Conservation (phyloP, 2,888 invertebrate species). For the Machimus atricapillus region DNA sequence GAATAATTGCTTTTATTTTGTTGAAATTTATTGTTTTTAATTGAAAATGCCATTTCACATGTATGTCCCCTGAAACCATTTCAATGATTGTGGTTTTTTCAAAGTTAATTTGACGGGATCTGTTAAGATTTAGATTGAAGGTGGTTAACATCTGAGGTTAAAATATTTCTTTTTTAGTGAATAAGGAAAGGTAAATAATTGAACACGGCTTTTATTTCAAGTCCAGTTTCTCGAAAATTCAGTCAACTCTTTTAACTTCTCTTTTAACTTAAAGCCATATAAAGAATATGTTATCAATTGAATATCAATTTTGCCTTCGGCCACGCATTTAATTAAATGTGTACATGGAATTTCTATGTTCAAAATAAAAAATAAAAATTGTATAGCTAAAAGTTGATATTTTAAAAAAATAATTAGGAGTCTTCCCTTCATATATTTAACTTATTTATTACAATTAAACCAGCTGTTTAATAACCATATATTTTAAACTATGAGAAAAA, state of each 20-base stretch:
- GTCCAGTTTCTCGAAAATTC: too few species aligned
- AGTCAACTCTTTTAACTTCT: too few species aligned
- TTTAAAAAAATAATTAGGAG: background rate
- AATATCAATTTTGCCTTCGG: background rate
- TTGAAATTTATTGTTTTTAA: background rate
- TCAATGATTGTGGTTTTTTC: background rate
- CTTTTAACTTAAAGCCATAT: background rate
- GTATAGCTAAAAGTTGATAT: background rate
- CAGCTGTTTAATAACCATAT: background rate
- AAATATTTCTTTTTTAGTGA: too few species aligned
- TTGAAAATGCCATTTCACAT: background rate
- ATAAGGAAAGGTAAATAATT: too few species aligned
- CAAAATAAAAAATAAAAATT: background rate
- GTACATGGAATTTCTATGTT: background rate
- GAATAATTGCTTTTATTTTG: background rate
- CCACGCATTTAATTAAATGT: background rate
- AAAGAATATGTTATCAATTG: background rate
- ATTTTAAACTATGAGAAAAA: background rate
- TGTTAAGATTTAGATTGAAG: background rate
- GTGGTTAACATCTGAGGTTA: too few species aligned
- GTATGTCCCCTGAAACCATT: background rate
- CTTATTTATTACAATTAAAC: background rate
- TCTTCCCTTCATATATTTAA: background rate
- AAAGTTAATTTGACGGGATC: background rate
- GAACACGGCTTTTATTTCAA: too few species aligned